These are phyloP conservation scores for Halictus ligatus DNA, from an alignment of 2,888 invertebrate species.

Conservation along the genomic window DNA sequence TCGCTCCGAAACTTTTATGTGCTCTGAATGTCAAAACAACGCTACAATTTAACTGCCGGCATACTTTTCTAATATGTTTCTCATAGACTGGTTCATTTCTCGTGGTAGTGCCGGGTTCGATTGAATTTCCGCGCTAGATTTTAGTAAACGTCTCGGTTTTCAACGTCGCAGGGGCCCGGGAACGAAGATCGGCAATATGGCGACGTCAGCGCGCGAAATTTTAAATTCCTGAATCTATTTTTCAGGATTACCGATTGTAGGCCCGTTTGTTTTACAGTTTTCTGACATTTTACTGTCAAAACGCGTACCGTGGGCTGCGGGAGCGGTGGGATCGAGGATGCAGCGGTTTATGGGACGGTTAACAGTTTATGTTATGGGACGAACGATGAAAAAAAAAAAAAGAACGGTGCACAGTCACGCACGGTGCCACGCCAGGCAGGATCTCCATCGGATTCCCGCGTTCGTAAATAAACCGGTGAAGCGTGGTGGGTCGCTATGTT, in stretches of 20 bases:
- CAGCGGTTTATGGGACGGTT: background rate
- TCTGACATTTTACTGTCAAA: background rate
- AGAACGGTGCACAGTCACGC: conserved; percentile 6
- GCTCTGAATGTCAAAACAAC: too few species aligned
- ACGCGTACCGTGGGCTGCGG: background rate
- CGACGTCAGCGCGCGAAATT: background rate
- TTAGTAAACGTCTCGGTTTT: too few species aligned
- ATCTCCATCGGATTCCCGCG: conserved; percentile 57
- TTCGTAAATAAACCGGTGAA: conserved; percentile 65
- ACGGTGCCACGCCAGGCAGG: conserved; percentile 25
- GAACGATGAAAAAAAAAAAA: conserved; percentile 18
- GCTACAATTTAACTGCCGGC: too few species aligned
- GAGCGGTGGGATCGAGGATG: background rate
- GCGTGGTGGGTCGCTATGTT: conserved; percentile 74
- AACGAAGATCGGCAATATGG: background rate
- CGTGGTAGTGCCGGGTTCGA: too few species aligned
- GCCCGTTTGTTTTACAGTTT: background rate
- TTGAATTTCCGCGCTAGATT: too few species aligned
- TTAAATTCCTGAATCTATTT: background rate
- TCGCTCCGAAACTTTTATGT: too few species aligned
- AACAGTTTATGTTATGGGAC: background rate
- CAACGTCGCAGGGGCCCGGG: too few species aligned
- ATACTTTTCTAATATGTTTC: too few species aligned
- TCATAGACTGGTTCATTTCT: too few species aligned
- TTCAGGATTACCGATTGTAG: background rate